Conservation (phyloP, 2,888 invertebrate species). For the Stenodema calcarata region DNA sequence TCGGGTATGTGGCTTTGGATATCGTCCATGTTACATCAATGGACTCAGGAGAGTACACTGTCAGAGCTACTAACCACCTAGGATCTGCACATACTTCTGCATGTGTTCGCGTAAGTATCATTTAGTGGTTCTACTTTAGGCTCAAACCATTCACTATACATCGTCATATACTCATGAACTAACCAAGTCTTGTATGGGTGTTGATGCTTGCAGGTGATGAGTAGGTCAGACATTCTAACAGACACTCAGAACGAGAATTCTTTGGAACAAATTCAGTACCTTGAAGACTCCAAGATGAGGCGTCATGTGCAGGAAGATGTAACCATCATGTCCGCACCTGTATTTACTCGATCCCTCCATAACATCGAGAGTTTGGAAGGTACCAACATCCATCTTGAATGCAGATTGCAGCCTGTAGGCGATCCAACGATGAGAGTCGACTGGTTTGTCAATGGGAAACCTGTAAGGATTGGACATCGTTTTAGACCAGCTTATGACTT, state of each 20-base stretch:
- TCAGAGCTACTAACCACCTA: conserved; percentile 88
- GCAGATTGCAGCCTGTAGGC: conserved; percentile 87
- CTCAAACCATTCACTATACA: too few species aligned
- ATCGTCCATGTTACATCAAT: conserved; percentile 92
- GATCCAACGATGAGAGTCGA: conserved; percentile 92
- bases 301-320: conserved; percentile 80
- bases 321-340: conserved; percentile 82
- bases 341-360: conserved; percentile 84
- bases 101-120: conserved; percentile 72
- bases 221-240: conserved; percentile 80
- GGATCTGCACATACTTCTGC: conserved; percentile 92
- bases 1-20: conserved; percentile 95
- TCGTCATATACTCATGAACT: too few species aligned
- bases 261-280: conserved; percentile 86
- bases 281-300: conserved; percentile 80
- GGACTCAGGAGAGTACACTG: conserved; percentile 95
- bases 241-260: conserved; percentile 93
- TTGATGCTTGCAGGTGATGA: conserved; percentile 66
- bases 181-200: background rate
- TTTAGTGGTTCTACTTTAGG: too few species aligned
- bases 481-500: conserved; percentile 97
- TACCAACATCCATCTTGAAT: conserved; percentile 90
- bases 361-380: conserved; percentile 90
- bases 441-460: conserved; percentile 95
- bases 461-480: conserved; percentile 82